Percentiles rank a stretch among this genome's conserved stretches.
Conservation (phyloP, 2,797 vertebrate genomes). For the Oophaga sylvatica region DNA sequence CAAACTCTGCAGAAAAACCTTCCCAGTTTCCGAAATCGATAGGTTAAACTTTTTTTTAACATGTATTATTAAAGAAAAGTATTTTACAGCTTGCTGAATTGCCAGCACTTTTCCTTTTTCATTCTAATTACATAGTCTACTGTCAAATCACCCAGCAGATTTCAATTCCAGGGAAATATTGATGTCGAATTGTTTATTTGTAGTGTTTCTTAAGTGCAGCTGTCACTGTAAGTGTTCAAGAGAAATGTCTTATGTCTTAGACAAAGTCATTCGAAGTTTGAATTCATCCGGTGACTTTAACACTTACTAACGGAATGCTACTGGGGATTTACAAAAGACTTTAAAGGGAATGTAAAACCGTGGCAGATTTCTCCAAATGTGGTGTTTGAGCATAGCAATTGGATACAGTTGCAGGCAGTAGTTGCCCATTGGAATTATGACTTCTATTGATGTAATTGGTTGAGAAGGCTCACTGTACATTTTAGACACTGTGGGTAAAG, state of each 20-base stretch:
- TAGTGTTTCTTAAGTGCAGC: slow-evolving; percentile 36
- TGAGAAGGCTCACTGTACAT: no score
- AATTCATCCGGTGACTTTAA: background rate
- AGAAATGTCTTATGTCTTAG: slow-evolving; percentile 22
- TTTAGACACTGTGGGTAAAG: no score
- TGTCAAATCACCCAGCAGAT: slow-evolving; percentile 53
- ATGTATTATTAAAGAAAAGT: slow-evolving; percentile 23
- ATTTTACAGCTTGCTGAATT: slow-evolving; percentile 40
- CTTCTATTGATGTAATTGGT: no score
- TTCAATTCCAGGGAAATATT: slow-evolving; percentile 49
- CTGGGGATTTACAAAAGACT: background rate
- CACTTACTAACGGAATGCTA: background rate
- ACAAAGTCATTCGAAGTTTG: slow-evolving; percentile 50
- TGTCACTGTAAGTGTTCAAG: slow-evolving; percentile 21
- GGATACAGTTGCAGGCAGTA: no score
- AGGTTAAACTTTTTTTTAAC: slow-evolving; percentile 31
- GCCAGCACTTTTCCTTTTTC: slow-evolving; percentile 30
- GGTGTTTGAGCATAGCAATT: no score
- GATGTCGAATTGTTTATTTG: slow-evolving; percentile 53
- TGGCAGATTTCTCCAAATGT: background rate
- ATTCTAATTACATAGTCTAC: slow-evolving; percentile 51
- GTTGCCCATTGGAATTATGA: no score
- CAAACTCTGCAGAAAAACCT: background rate
- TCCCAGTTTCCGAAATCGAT: background rate
- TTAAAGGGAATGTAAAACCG: background rate